Base-by-base conservation (phyloP, 2,113 vertebrate species). In the Pavo muticus region DNA sequence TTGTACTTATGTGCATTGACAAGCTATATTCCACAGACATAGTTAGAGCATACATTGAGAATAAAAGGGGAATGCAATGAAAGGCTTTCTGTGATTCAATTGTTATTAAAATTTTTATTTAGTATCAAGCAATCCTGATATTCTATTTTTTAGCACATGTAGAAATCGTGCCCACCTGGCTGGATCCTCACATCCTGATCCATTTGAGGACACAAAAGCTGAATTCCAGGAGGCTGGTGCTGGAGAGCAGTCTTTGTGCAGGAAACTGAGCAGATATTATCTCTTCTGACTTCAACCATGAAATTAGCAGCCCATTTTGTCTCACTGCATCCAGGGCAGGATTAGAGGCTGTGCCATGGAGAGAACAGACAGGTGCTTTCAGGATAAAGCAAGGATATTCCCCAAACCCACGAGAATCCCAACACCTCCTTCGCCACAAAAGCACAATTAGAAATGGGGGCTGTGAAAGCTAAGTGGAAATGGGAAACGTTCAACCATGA, bases 301-400 rank as follows among this genome's bases (percentile, higher is more conserved):
- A 98, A 97, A 97, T 98, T 96, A 97, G 96, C 97, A 96, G 93
- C 87, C 75, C 82, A 64, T 96, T 95, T 96, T 67, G 5, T 91
- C 93, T 97, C 88, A 81, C 74, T 91, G 73, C 75, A 84, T 89
- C 85, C 60, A 88, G 82, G 64, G 79, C 57, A 97, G 90, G 90
- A 95, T 96, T 96, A 95, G 79, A 95, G 82, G 47, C 88, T 93
- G 60, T 64, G 45, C 89, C 92, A 92, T 54, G 86, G 72, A 97
- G 50, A 85, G 44, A 96, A 88, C 54, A 95, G 79, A 92, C 73
- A 96, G 95, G 87, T 83, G 61, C 40, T 94, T 95, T 96, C 79
- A 96, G 95, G 84, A 96, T 93, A 97, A 93, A 95, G 84, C 54
- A 95, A 96, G 77, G 86, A 95, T 91, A 96, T 95, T 96, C 94